Evolutionary conservation across 2,888 invertebrate genomes (phyloP), one percentile per base, ranked within the genome.

Genomic region (Tipula helvola): DNA sequence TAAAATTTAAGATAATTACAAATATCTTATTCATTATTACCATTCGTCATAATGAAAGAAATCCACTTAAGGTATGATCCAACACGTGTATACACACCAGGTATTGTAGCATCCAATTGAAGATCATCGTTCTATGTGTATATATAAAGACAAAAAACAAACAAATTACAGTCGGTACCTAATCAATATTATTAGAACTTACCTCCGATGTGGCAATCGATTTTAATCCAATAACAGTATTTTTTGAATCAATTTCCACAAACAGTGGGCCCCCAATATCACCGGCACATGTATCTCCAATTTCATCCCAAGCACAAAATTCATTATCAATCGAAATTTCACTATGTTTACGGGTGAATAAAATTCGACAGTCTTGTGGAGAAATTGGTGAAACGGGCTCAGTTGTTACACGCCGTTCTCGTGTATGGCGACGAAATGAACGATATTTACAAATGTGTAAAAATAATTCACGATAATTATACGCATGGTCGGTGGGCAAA

Each of bases 281-380:
- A 8, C 89, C 88, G n/a, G 88, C 87, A 86, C 89, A 89, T 42
- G 87, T 88, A 85, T 89, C 89, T 13, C 88, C 88, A 16, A 85
- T 87, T 83, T 88, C 88, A 86, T 89, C 89, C 89, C 89, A 89
- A 8, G 88, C 88, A 87, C 89, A 89, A 86, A 88, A 88, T 86
- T 88, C 87, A 28, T 87, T 83, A 13, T 86, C 39, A n/a, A 71
- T 5, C 16, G 87, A 85, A 85, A 88, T 86, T 39, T 87, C 42
- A 1, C 87, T 87, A 13, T 87, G 87, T 86, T 87, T 87, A 16
- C 88, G 44, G 42, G 87, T 87, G 85, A 87, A 88, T 85, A 88
- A 87, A 36, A 86, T 88, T 16, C 83, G 57, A 86, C 88, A 88
- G 83, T 88, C 88, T 85, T 88, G 88, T 57, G 88, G 88, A 10